phyloP scores from a whole-genome alignment of 2,888 invertebrate genomes.

The Monopis laevigella region DNA sequence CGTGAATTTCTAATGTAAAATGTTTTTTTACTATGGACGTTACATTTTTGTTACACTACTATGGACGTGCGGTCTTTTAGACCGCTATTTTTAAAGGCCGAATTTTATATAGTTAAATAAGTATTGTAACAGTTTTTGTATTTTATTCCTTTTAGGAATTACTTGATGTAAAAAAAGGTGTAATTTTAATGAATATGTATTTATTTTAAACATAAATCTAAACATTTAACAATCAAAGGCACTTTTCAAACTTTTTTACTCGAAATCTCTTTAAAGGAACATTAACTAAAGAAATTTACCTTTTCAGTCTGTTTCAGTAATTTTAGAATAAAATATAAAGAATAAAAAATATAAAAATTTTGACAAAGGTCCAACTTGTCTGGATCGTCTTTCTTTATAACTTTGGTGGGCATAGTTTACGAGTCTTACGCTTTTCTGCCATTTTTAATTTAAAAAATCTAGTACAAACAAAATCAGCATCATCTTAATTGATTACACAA shows the following conservation, averaged over 20 bases:
- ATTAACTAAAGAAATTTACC: slow-evolving; percentile 3
- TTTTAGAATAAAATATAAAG: slow-evolving; percentile 1
- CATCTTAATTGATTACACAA: slow-evolving; percentile 1
- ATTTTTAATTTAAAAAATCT: not conserved
- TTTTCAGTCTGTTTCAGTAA: not conserved
- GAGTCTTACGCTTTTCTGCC: not conserved
- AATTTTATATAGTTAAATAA: slow-evolving; percentile 1
- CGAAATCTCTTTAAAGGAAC: not conserved
- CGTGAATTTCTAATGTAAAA: too few species aligned
- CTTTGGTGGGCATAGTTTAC: not conserved
- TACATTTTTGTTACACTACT: slow-evolving; percentile 5
- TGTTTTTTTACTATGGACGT: slow-evolving; percentile 6
- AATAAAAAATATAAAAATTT: slow-evolving; percentile 3
- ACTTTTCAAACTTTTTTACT: slow-evolving; percentile 2
- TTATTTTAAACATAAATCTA: not conserved
- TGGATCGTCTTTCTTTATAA: not conserved
- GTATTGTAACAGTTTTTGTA: not conserved
- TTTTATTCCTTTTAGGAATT: slow-evolving; percentile 5
- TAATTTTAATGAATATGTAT: not conserved
- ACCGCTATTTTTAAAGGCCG: slow-evolving; percentile 6
- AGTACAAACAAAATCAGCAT: slow-evolving; percentile 1
- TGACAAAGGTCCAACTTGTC: not conserved
- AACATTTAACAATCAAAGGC: slow-evolving; percentile 3
- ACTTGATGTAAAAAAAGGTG: not conserved
- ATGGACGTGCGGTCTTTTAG: slow-evolving; percentile 5